phyloP scores from a whole-genome alignment of 2,113 vertebrate genomes.

The Sylvietta virens region DNA sequence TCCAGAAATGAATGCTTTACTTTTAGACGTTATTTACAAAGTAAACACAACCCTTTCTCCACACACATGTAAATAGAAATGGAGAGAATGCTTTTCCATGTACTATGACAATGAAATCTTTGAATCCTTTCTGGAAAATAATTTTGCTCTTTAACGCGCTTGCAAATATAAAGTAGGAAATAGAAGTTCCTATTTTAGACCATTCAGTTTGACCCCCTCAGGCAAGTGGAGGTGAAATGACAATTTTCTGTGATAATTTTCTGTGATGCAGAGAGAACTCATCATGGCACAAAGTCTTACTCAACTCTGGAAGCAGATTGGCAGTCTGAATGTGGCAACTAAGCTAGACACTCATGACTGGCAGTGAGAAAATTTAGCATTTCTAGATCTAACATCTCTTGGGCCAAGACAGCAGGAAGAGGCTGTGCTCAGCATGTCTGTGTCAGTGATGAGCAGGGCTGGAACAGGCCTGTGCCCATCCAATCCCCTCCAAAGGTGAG shows the following conservation, averaged over 20 bases:
- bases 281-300: neutral
- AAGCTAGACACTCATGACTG: neutral
- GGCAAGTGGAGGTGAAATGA: neutral
- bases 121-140: neutral
- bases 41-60: neutral
- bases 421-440: neutral
- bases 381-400: neutral
- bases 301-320: neutral
- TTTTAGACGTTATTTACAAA: neutral
- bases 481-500: neutral
- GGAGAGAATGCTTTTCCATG: neutral
- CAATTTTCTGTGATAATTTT: neutral
- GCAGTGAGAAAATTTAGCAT: rapidly evolving
- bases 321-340: neutral
- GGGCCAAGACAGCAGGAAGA: neutral
- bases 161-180: neutral
- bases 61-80: neutral
- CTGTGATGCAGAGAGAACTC: neutral
- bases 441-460: neutral
- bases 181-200: neutral
- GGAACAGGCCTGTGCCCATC: neutral
- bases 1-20: neutral
- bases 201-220: neutral
- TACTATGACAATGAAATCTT: neutral
- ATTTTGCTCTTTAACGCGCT: neutral